phyloP scores from a whole-genome alignment of 2,888 invertebrate genomes.

The Onchidella celtica region DNA sequence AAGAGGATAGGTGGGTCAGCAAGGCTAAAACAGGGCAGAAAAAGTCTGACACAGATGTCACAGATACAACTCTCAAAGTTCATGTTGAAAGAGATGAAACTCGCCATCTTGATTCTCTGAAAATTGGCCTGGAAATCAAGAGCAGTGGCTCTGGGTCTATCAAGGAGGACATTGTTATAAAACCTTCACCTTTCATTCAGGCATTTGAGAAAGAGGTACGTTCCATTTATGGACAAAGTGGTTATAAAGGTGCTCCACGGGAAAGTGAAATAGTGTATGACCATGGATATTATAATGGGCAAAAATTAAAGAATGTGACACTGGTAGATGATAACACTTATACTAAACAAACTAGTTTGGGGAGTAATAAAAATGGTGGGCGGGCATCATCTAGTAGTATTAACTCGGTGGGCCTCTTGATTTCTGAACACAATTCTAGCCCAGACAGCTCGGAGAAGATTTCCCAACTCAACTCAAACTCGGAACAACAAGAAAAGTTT shows the following conservation, averaged over 20 bases:
- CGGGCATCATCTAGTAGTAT: too few relatives aligned
- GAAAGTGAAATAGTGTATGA: not conserved
- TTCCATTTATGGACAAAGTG: conserved; percentile 4
- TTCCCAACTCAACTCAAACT: too few relatives aligned
- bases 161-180: not conserved
- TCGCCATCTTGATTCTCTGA: not conserved
- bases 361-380: too few relatives aligned
- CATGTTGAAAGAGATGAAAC: not conserved
- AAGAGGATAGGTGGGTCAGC: not conserved
- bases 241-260: too few relatives aligned
- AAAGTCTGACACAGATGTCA: not conserved
- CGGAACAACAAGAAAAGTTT: too few relatives aligned
- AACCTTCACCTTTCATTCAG: conserved; percentile 23
- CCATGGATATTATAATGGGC: too few relatives aligned
- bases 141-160: not conserved
- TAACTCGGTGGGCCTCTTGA: too few relatives aligned
- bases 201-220: conserved; percentile 12
- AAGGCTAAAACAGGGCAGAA: not conserved
- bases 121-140: not conserved
- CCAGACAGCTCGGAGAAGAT: too few relatives aligned
- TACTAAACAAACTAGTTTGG: too few relatives aligned
- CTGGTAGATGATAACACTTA: too few relatives aligned
- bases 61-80: not conserved
- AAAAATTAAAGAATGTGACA: too few relatives aligned
- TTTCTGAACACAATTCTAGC: too few relatives aligned